Evolutionary conservation across 2,797 vertebrate species (phyloP).

Genomic region (Notamacropus eugenii): DNA sequence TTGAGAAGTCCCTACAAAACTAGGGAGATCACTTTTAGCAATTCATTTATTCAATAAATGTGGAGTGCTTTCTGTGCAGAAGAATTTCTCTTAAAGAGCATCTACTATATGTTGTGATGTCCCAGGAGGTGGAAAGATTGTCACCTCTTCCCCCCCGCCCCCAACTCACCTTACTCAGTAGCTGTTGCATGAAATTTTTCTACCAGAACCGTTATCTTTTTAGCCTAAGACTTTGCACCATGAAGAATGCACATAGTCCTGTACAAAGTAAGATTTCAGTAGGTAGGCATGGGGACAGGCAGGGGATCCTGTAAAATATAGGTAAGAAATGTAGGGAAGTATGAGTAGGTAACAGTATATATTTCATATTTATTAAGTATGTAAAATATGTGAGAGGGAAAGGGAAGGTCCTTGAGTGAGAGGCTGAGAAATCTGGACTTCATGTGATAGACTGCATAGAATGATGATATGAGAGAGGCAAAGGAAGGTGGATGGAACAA

Average conservation of each 20-base stretch:
- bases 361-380: not conserved
- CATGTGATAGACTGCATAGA: not conserved
- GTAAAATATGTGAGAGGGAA: not conserved
- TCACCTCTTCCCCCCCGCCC: not conserved
- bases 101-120: not conserved
- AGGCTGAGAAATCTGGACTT: not conserved
- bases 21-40: not conserved
- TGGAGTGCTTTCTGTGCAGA: not conserved
- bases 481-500: not conserved
- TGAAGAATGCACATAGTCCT: not conserved
- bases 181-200: not conserved
- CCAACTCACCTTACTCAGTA: not conserved
- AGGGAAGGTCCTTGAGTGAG: not conserved
- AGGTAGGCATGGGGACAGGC: not conserved
- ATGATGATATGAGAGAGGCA: not conserved
- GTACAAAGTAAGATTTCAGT: not conserved
- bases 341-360: not conserved
- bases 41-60: not conserved
- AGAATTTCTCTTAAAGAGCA: not conserved
- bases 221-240: not conserved
- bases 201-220: not conserved
- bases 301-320: not conserved
- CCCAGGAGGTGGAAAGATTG: not conserved
- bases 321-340: not conserved
- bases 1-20: conserved; percentile 42